Conservation (phyloP, 2,888 invertebrate species). For the Acleris cristana region DNA sequence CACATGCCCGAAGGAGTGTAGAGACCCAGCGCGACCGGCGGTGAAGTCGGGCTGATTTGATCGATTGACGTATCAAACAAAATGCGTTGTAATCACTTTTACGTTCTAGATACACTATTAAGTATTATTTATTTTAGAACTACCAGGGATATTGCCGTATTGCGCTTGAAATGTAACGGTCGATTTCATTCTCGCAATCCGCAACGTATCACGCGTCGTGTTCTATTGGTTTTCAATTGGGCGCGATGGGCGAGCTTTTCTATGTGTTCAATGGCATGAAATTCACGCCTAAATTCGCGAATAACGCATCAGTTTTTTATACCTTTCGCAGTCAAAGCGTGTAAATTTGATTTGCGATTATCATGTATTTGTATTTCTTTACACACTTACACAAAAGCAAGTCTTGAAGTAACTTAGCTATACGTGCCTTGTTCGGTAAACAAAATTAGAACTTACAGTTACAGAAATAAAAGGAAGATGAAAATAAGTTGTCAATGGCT, state of each 20-base stretch:
- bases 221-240: slow-evolving; percentile 31
- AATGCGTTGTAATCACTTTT: neutral
- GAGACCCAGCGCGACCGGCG: too few species aligned
- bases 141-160: slow-evolving; percentile 2
- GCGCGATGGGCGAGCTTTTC: slow-evolving; percentile 1
- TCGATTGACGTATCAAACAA: too few species aligned
- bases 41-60: too few species aligned
- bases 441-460: neutral
- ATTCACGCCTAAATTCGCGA: neutral
- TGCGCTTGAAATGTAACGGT: slow-evolving; percentile 9
- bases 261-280: neutral
- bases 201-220: slow-evolving; percentile 19
- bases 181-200: slow-evolving; percentile 16
- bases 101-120: neutral
- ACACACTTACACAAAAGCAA: too few species aligned
- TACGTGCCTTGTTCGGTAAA: too few species aligned
- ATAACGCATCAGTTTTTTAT: neutral
- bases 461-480: neutral
- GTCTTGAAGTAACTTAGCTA: too few species aligned
- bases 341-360: neutral
- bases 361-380: too few species aligned
- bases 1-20: too few species aligned
- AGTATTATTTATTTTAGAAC: slow-evolving; percentile 1
- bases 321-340: neutral
- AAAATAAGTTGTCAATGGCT: neutral